These are phyloP conservation scores for Rhodophaea formosa DNA, from an alignment of 2,888 invertebrate genomes.

Conservation along the genomic window DNA sequence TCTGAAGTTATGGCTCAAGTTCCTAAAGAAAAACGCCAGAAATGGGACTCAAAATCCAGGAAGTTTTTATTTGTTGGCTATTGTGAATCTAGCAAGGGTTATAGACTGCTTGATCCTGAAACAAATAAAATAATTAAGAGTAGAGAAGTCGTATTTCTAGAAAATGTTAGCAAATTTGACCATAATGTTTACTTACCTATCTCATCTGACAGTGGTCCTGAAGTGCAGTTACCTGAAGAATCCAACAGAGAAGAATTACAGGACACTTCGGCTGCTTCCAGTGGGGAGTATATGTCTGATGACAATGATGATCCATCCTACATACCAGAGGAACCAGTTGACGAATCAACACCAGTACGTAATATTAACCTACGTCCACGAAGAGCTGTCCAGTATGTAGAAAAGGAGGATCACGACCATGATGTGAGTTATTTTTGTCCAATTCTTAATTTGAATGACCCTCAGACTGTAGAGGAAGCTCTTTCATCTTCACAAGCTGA, in stretches of 20 bases:
- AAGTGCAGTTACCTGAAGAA: too few relatives aligned
- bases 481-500: slow-evolving; percentile 23
- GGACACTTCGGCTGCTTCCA: not conserved
- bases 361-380: slow-evolving; percentile 22
- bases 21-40: slow-evolving; percentile 13
- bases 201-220: not conserved
- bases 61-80: slow-evolving; percentile 22
- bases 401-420: slow-evolving; percentile 6
- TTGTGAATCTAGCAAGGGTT: slow-evolving; percentile 22
- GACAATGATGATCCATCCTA: slow-evolving; percentile 22
- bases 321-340: slow-evolving; percentile 17
- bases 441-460: slow-evolving; percentile 21
- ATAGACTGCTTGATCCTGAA: slow-evolving; percentile 19
- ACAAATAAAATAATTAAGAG: too few relatives aligned
- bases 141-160: slow-evolving; percentile 25
- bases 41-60: slow-evolving; percentile 16
- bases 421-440: slow-evolving; percentile 25
- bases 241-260: not conserved
- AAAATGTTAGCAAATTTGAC: slow-evolving; percentile 15
- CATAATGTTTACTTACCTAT: not conserved
- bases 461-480: slow-evolving; percentile 24
- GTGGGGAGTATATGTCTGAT: slow-evolving; percentile 13
- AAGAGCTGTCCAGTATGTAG: slow-evolving; percentile 12
- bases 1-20: slow-evolving; percentile 14
- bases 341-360: slow-evolving; percentile 19